A percentile compares a stretch with the other conserved stretches of the same genome.
Evolutionary conservation across 2,113 vertebrate genomes (phyloP).

Genomic region (Oxyura jamaicensis): DNA sequence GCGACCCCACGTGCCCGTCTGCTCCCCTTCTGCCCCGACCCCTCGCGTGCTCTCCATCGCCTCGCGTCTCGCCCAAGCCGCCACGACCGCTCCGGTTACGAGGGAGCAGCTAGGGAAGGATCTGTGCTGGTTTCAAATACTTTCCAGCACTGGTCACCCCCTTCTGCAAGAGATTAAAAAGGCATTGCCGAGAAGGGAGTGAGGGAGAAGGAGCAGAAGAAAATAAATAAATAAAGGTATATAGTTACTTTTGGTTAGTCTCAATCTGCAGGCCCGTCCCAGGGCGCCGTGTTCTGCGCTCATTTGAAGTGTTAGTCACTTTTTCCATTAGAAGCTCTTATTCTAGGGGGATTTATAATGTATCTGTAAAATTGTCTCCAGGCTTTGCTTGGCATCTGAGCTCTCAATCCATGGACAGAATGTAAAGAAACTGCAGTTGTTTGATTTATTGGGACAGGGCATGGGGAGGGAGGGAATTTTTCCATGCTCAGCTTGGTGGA

Average conservation of each 20-base stretch:
- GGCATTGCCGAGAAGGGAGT: background rate
- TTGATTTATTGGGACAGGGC: slow-evolving; percentile 47
- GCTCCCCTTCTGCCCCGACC: background rate
- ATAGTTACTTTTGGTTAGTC: slow-evolving; percentile 54
- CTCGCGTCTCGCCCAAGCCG: accelerated
- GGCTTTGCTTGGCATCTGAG: slow-evolving; percentile 59
- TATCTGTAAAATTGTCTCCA: slow-evolving; percentile 67
- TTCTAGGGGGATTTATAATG: slow-evolving; percentile 58
- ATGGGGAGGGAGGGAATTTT: background rate
- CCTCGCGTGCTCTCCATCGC: accelerated
- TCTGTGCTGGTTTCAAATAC: slow-evolving; percentile 4
- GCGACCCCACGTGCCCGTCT: background rate
- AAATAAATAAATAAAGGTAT: slow-evolving; percentile 53
- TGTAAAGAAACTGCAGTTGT: slow-evolving; percentile 47
- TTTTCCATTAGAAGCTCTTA: slow-evolving; percentile 68
- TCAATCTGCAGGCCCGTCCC: background rate
- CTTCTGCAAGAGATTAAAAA: slow-evolving; percentile 56
- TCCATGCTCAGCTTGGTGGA: slow-evolving; percentile 18
- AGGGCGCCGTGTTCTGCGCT: background rate
- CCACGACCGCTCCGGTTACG: background rate
- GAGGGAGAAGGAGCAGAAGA: background rate
- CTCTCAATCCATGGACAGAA: slow-evolving; percentile 6
- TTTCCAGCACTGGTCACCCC: slow-evolving; percentile 31
- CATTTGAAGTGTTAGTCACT: slow-evolving; percentile 57
- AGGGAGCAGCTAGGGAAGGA: background rate